phyloP scores from a whole-genome alignment of 2,888 invertebrate genomes.

The Tipula helvola region DNA sequence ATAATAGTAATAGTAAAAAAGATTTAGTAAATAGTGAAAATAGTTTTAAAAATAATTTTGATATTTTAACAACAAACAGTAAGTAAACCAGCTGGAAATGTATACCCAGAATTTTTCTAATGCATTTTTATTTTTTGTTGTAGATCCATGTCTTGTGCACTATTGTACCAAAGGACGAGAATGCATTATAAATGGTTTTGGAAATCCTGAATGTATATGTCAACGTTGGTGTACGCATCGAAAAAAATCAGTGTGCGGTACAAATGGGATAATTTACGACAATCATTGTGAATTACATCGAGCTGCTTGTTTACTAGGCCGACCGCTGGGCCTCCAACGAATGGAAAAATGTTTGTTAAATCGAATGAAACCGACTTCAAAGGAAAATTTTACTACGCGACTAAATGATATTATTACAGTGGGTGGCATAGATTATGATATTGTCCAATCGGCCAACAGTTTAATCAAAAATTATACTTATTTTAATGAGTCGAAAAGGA shows the following conservation, averaged over 20 bases:
- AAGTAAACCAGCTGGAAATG: background rate
- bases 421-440: background rate
- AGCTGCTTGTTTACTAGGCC: slow-evolving; percentile 44
- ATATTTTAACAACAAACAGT: slow-evolving; percentile 5
- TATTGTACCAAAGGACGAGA: slow-evolving; percentile 53
- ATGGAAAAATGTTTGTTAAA: slow-evolving; percentile 36
- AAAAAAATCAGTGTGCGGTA: slow-evolving; percentile 49
- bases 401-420: background rate
- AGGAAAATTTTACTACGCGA: background rate
- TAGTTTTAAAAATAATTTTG: background rate
- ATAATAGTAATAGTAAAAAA: background rate
- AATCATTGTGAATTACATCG: slow-evolving; percentile 56
- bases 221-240: slow-evolving; percentile 41
- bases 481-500: background rate
- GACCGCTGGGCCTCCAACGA: slow-evolving; percentile 42
- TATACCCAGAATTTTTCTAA: no score
- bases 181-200: slow-evolving; percentile 40
- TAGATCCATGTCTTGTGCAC: slow-evolving; percentile 50
- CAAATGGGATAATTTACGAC: slow-evolving; percentile 51
- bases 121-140: background rate
- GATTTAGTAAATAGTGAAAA: background rate
- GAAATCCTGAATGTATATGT: slow-evolving; percentile 47
- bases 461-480: background rate
- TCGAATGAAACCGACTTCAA: background rate
- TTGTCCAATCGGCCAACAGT: background rate